Conservation (phyloP, 2,888 invertebrate species). For the Adelognathus sp. region DNA sequence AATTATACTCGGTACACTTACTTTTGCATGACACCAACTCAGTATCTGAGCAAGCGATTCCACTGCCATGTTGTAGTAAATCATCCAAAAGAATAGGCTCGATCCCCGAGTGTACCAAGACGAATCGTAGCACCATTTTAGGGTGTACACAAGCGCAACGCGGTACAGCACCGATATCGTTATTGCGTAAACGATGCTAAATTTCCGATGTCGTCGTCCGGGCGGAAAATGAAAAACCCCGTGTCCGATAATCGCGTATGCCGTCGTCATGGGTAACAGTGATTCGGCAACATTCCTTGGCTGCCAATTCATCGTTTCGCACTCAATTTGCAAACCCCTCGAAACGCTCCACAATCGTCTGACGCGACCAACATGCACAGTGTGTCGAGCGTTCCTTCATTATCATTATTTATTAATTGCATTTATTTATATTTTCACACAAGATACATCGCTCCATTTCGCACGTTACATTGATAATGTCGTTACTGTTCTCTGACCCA, state of each 20-base stretch:
- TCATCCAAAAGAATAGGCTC: background rate
- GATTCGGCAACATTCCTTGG: slow-evolving; percentile 9
- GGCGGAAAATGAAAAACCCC: background rate
- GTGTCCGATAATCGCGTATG: background rate
- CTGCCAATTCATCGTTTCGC: background rate
- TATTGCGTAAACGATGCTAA: background rate
- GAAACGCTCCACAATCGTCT: background rate
- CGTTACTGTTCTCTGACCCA: too few species aligned
- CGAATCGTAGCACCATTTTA: background rate
- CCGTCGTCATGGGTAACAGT: background rate
- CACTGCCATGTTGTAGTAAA: background rate
- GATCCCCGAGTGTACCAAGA: background rate
- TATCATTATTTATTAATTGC: background rate
- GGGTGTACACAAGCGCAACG: background rate
- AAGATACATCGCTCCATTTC: background rate
- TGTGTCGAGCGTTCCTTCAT: background rate
- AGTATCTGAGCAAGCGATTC: background rate
- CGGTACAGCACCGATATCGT: background rate
- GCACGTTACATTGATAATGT: background rate
- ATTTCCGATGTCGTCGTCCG: background rate
- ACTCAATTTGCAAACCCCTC: background rate
- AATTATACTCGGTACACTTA: background rate
- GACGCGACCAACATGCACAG: background rate
- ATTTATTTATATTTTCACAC: background rate
- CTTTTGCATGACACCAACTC: background rate